Base-by-base conservation (phyloP, 2,888 invertebrate species). In the Drosophila antonietae region DNA sequence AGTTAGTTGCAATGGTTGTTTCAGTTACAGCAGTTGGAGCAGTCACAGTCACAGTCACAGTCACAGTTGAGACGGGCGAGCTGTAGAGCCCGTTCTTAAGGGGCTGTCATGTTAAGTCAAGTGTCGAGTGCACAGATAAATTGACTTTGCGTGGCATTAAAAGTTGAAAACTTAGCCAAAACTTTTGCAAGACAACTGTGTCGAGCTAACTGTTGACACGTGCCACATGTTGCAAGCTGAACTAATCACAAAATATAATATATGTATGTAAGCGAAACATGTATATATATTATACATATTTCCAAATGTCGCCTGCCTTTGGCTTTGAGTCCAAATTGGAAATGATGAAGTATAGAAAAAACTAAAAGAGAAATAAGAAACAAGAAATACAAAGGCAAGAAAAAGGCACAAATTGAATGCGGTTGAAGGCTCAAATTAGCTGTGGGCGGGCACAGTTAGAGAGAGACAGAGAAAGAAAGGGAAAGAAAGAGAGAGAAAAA, bases 81-180 rank as follows among this genome's bases (percentile, higher is more conserved):
- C 2, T 14, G 52, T 14, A 8, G 9, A 8, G 5, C 64, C 69
- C 18, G 57, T 68, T 51, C 53, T 31, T 31, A 65, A 44, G 28
- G 41, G 33, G 41, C 44, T 68, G 79, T 59, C 79, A 62, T 31
- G 64, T 47, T 56, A 31, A 75, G 52, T 79, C 64, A 68, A 62
- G 75, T 44, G 53, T n/a, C 35, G 62, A 66, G 63, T 51, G 67
- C 53, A 18, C 63, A 47, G 75, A 71, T 51, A 66, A 77, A 67
- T 70, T 75, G 69, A 68, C 69, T 78, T 85, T 65, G 59, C 41
- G 64, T 39, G 53, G 69, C 39, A 72, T 64, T 75, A 75, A 78
- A 57, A 82, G 69, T 68, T 77, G 52, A 46, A 47, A 88, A 82
- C 64, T 82, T 78, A 52, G 49, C 28, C 44, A 56, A 78, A 83